These are phyloP conservation scores for Hemibagrus wyckioides DNA, from an alignment of 2,113 vertebrate genomes.

Conservation along the genomic window DNA sequence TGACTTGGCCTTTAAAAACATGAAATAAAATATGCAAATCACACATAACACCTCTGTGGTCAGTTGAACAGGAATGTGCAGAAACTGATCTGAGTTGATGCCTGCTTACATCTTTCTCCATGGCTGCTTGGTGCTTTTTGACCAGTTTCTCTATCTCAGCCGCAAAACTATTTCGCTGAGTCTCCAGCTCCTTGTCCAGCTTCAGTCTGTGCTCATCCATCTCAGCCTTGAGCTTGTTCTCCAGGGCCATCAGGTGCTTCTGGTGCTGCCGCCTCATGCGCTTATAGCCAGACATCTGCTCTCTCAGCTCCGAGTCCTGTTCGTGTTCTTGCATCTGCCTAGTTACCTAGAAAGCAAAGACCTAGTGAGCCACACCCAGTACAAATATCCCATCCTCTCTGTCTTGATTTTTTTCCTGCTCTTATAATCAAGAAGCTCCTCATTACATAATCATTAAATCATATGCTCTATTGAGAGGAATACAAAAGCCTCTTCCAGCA, in stretches of 20 bases:
- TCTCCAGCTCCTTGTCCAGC: constrained; percentile 98
- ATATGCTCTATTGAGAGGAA: not conserved
- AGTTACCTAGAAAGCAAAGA: constrained; percentile 80
- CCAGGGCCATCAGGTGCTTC: constrained; percentile 96
- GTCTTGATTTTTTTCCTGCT: not conserved
- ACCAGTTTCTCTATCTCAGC: constrained; percentile 97
- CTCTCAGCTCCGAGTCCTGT: constrained; percentile 95
- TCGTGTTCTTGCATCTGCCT: constrained; percentile 98
- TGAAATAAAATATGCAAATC: constrained; percentile 27
- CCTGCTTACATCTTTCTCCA: constrained; percentile 92
- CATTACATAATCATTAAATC: not conserved
- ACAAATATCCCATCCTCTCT: not conserved
- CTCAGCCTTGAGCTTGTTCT: constrained; percentile 97
- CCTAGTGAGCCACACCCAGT: not conserved
- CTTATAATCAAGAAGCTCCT: not conserved
- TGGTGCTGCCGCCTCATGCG: constrained; percentile 98
- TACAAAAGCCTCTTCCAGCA: not conserved
- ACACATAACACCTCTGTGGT: not conserved
- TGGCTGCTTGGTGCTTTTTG: constrained; percentile 93
- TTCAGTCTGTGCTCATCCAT: constrained; percentile 97
- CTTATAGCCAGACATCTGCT: constrained; percentile 98
- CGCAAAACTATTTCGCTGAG: constrained; percentile 92
- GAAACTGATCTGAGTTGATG: not conserved
- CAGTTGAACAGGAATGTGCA: not conserved
- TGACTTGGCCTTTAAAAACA: constrained; percentile 84